These are phyloP conservation scores for Anarrhichthys ocellatus DNA, from an alignment of 2,113 vertebrate species.

Conservation along the genomic window DNA sequence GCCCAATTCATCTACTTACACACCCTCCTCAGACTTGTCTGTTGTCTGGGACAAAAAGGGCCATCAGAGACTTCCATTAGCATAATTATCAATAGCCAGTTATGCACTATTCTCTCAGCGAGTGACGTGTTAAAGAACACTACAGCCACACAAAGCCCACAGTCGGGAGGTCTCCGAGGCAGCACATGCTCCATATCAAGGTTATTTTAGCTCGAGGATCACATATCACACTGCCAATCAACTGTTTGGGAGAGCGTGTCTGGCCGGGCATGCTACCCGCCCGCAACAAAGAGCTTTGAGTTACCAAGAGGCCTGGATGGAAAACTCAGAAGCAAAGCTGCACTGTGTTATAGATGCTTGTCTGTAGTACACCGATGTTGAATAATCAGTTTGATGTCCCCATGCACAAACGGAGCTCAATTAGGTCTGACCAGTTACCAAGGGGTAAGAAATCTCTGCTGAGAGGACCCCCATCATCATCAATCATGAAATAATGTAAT, in stretches of 20 bases:
- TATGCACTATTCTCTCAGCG: neutral
- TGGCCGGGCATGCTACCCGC: neutral
- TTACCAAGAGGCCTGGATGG: neutral
- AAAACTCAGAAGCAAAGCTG: neutral
- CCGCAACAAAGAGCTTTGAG: neutral
- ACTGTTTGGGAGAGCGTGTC: neutral
- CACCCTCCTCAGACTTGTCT: neutral
- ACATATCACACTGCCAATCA: neutral
- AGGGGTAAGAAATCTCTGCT: neutral
- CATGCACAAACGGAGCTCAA: too few species aligned
- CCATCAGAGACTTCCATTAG: too few species aligned
- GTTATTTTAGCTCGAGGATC: slow-evolving; percentile 25
- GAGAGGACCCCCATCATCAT: neutral
- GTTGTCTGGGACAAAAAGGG: too few species aligned
- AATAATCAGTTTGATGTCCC: neutral
- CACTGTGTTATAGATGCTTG: neutral
- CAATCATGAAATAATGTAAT: neutral
- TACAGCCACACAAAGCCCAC: neutral
- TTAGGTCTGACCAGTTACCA: neutral
- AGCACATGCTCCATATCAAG: neutral
- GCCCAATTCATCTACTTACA: neutral
- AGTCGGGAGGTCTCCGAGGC: neutral
- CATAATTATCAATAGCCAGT: too few species aligned
- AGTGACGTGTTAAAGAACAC: neutral
- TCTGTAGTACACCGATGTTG: neutral